phyloP scores from a whole-genome alignment of 2,113 vertebrate species.

The Pituophis catenifer region DNA sequence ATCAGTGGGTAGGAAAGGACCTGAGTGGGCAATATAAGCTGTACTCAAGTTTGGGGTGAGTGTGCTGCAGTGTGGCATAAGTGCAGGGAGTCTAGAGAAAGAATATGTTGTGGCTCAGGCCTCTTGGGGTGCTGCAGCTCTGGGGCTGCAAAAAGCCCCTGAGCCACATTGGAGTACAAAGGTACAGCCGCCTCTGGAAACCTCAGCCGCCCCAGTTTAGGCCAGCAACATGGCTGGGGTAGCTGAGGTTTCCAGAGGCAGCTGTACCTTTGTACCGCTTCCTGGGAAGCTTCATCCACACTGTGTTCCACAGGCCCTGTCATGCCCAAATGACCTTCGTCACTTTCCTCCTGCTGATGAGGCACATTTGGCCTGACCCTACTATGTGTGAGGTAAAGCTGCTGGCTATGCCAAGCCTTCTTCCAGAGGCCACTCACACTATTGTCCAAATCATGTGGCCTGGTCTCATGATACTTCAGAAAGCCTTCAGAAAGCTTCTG shows the following conservation, averaged over 20 bases:
- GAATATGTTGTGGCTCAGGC: not conserved
- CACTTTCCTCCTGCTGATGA: not conserved
- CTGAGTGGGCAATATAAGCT: not conserved
- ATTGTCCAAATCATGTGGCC: not conserved
- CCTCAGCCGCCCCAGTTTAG: not conserved
- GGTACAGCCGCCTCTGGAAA: not conserved
- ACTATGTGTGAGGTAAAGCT: not conserved
- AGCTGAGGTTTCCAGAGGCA: no score
- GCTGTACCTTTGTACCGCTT: not conserved
- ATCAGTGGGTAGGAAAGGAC: not conserved
- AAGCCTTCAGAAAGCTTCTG: not conserved
- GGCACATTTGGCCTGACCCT: not conserved
- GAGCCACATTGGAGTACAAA: not conserved
- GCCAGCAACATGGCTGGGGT: not conserved
- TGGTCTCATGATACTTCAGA: not conserved
- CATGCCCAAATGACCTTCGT: not conserved
- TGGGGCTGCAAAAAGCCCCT: not conserved
- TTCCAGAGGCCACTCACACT: not conserved
- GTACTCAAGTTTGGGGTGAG: not conserved
- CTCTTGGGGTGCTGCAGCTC: not conserved
- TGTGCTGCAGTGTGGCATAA: not conserved
- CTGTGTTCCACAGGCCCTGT: not conserved
- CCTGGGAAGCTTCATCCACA: not conserved
- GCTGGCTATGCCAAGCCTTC: not conserved
- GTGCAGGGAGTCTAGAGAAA: not conserved